A percentile compares a stretch with the other conserved stretches of the same genome.
Evolutionary conservation across 2,888 invertebrate species (phyloP).

Genomic region (Elegia similella): DNA sequence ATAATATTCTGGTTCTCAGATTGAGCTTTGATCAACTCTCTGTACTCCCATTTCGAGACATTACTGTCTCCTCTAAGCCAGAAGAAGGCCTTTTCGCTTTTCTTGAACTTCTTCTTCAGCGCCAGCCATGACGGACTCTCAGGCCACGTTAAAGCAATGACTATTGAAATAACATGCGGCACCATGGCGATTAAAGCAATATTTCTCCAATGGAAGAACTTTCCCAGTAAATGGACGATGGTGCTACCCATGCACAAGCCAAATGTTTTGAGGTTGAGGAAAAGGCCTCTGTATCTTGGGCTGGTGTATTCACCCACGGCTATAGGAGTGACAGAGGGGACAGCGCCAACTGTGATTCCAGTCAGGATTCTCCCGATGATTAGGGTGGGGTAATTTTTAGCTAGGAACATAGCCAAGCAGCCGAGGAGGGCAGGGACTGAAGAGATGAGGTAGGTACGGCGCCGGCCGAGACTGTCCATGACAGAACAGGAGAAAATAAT

Average conservation of each 20-base stretch:
- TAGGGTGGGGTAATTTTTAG: conserved; percentile 29
- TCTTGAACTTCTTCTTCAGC: conserved; percentile 50
- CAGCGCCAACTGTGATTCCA: conserved; percentile 68
- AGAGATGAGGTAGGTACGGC: conserved; percentile 37
- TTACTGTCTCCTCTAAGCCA: conserved; percentile 68
- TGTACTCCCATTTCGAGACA: conserved; percentile 34
- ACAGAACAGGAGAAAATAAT: conserved; percentile 41
- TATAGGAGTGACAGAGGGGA: conserved; percentile 44
- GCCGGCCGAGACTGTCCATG: conserved; percentile 49
- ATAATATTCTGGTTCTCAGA: background rate
- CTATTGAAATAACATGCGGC: conserved; percentile 31
- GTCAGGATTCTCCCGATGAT: conserved; percentile 39
- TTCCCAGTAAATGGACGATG: conserved; percentile 37
- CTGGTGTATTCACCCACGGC: conserved; percentile 51
- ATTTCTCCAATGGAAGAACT: conserved; percentile 40
- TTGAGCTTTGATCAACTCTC: conserved; percentile 34
- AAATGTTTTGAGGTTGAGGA: conserved; percentile 43
- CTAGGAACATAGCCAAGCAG: conserved; percentile 42
- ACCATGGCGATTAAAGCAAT: conserved; percentile 35
- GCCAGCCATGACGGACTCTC: conserved; percentile 84
- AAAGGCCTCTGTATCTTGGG: conserved; percentile 47
- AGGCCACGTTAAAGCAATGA: conserved; percentile 64
- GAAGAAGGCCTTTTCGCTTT: conserved; percentile 71
- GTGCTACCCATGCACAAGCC: conserved; percentile 37
- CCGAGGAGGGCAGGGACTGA: conserved; percentile 46